Evolutionary conservation across 2,113 vertebrate genomes (phyloP).

Genomic region (Rhea americana): DNA sequence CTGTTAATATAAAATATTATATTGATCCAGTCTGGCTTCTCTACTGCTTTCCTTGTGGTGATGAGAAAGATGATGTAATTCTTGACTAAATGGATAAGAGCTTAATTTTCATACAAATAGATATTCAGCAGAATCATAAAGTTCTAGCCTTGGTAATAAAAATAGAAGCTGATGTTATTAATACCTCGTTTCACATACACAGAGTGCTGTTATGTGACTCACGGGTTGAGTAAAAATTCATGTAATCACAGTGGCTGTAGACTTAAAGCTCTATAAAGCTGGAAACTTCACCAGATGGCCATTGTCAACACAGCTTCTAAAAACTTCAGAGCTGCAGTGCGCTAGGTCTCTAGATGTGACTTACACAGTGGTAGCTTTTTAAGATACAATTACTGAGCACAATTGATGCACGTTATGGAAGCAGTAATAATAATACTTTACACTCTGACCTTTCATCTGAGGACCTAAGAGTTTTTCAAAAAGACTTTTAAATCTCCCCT

Average conservation of each 20-base stretch:
- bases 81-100: background rate
- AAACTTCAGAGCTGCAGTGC: background rate
- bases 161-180: conserved; percentile 38
- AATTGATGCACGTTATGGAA: background rate
- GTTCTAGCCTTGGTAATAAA: conserved; percentile 24
- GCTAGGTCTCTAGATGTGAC: background rate
- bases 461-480: background rate
- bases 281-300: conserved; percentile 17
- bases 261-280: conserved; percentile 8
- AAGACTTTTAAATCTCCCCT: background rate
- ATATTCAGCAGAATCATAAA: conserved; percentile 26
- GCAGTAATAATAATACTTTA: conserved; percentile 4
- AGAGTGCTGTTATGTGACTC: conserved; percentile 30
- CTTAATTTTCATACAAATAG: conserved; percentile 45
- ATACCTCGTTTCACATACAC: conserved; percentile 21
- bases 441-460: conserved; percentile 20
- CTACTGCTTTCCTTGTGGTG: background rate
- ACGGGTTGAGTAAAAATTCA: conserved; percentile 50
- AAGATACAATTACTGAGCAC: conserved; percentile 6
- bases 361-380: background rate
- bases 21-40: background rate
- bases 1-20: background rate
- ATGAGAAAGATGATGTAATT: background rate
- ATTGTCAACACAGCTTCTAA: background rate
- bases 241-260: background rate